Percentiles rank a stretch among this genome's conserved stretches.
These are phyloP conservation scores for Synergus umbraculus DNA, from an alignment of 2,888 invertebrate species.

Conservation along the genomic window DNA sequence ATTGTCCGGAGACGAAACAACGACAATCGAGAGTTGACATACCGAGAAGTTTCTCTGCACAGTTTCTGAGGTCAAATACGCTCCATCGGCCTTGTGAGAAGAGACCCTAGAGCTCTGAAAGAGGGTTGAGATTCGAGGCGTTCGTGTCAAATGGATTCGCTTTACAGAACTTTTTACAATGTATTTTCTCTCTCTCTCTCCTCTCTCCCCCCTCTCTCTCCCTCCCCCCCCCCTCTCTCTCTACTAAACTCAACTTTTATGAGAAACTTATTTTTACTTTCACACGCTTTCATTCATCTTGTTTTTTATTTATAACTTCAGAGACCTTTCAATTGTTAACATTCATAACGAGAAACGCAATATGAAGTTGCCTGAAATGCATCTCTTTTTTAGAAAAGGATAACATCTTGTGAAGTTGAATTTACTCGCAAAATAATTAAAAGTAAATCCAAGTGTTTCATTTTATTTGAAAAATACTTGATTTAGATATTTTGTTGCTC, in stretches of 20 bases:
- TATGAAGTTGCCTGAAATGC: no score
- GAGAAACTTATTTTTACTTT: no score
- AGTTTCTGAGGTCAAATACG: not conserved
- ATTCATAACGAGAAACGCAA: no score
- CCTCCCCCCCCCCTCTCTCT: no score
- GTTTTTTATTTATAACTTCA: not conserved
- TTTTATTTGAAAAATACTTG: no score
- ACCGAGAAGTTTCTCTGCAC: not conserved
- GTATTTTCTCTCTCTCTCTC: slow-evolving; percentile 30
- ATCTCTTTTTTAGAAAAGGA: no score
- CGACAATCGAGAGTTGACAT: not conserved
- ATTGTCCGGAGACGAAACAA: not conserved
- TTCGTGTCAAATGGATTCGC: not conserved
- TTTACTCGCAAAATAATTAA: no score
- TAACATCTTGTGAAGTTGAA: no score
- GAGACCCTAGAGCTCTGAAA: not conserved
- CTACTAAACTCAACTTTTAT: no score
- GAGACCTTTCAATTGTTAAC: not conserved
- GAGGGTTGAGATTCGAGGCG: not conserved
- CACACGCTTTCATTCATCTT: not conserved
- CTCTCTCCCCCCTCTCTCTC: no score
- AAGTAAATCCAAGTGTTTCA: no score
- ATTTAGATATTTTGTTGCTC: no score
- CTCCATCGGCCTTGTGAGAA: not conserved
- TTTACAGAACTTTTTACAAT: not conserved